These are phyloP conservation scores for Chloroclysta siterata DNA, from an alignment of 2,888 invertebrate species.

Conservation along the genomic window DNA sequence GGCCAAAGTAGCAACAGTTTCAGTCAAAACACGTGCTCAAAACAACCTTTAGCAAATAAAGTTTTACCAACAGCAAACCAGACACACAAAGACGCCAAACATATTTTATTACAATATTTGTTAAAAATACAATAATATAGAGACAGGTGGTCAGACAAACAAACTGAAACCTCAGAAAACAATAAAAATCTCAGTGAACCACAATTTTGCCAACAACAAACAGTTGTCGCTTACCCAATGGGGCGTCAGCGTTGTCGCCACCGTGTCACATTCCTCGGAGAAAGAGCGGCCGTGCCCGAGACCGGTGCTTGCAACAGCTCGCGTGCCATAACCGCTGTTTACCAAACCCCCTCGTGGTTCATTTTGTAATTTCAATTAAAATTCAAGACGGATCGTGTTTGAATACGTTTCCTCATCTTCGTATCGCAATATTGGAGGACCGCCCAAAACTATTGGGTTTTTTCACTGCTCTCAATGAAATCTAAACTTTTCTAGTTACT, in stretches of 20 bases:
- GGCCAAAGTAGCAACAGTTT: no score
- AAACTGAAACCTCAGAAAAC: slow-evolving; percentile 39
- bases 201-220: slow-evolving; percentile 45
- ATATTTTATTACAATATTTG: no score
- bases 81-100: not conserved
- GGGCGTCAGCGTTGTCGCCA: slow-evolving; percentile 44
- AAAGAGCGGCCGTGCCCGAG: slow-evolving; percentile 72
- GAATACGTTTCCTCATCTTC: slow-evolving; percentile 57
- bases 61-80: not conserved
- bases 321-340: slow-evolving; percentile 62
- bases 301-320: slow-evolving; percentile 66
- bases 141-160: slow-evolving; percentile 14
- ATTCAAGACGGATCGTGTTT: slow-evolving; percentile 66
- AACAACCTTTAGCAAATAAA: no score
- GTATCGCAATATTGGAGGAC: slow-evolving; percentile 57
- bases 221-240: slow-evolving; percentile 40
- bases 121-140: no score
- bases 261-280: slow-evolving; percentile 68
- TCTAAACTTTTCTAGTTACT: not conserved
- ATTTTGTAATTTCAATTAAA: slow-evolving; percentile 75
- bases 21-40: no score
- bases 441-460: slow-evolving; percentile 45
- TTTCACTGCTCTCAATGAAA: slow-evolving; percentile 28
- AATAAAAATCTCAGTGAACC: slow-evolving; percentile 39
- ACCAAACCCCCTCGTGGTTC: slow-evolving; percentile 62